Evolutionary conservation across 64 coral and sea anemone species (phyloP).

Genomic region (Pocillopora damicornis): DNA sequence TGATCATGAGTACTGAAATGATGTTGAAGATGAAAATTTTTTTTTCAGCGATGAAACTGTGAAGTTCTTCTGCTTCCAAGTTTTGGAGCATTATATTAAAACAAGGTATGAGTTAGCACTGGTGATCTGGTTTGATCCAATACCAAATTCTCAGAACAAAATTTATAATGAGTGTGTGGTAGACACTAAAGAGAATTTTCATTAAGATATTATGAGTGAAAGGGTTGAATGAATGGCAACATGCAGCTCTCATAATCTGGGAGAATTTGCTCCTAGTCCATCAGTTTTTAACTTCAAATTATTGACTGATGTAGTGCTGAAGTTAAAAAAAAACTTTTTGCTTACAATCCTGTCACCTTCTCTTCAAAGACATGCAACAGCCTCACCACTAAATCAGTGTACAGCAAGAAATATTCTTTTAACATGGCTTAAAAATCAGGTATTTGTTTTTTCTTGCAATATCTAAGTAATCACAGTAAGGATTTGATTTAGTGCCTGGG

Average conservation of each 20-base stretch:
- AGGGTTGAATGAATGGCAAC: too few relatives aligned
- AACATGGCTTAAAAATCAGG: constrained; percentile 78
- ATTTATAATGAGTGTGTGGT: too few relatives aligned
- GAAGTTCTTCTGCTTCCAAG: constrained; percentile 97
- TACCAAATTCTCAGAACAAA: too few relatives aligned
- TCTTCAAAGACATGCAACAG: constrained; percentile 28
- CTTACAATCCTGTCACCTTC: neutral
- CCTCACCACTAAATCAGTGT: constrained; percentile 54
- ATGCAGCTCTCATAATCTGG: neutral
- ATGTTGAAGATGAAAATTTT: neutral
- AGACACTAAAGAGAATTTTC: too few relatives aligned
- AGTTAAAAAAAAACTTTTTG: neutral
- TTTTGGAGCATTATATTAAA: constrained; percentile 73
- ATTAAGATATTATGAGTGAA: too few relatives aligned
- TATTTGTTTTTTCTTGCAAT: neutral
- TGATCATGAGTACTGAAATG: too few relatives aligned
- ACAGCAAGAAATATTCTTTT: constrained; percentile 67
- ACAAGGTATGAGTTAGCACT: constrained; percentile 54
- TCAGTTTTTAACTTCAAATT: neutral
- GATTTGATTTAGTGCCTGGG: neutral
- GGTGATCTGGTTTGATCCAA: too few relatives aligned
- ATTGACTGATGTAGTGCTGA: neutral
- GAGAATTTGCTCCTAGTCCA: neutral
- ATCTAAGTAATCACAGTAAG: neutral
- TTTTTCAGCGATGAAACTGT: constrained; percentile 76